A percentile compares a stretch with the other conserved stretches of the same genome.
Evolutionary conservation across 2,113 vertebrate genomes (phyloP).

Genomic region (Opisthocomus hoazin): DNA sequence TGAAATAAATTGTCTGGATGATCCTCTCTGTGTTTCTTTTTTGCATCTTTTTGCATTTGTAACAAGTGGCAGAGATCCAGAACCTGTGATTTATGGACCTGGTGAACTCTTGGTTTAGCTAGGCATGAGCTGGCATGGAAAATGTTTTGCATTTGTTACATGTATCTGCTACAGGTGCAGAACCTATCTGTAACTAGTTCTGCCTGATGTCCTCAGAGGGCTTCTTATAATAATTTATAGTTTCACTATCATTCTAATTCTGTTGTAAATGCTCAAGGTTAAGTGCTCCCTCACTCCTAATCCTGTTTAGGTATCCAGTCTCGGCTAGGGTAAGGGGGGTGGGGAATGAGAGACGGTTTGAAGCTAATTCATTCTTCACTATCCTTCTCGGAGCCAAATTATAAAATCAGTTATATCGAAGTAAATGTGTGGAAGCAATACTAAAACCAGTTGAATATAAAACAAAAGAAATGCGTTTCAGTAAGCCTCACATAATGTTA

Average conservation of each 20-base stretch:
- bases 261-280: constrained; percentile 28
- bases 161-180: constrained; percentile 10
- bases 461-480: neutral
- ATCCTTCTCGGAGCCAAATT: neutral
- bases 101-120: neutral
- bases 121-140: neutral
- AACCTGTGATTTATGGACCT: neutral
- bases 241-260: neutral
- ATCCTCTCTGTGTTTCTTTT: neutral
- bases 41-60: neutral
- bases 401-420: neutral
- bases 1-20: neutral
- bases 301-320: neutral
- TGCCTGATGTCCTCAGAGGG: neutral
- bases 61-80: neutral
- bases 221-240: constrained; percentile 43
- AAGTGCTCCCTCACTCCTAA: neutral
- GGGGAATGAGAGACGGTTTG: neutral
- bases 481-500: neutral
- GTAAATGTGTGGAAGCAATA: neutral
- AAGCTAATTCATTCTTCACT: neutral
- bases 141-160: neutral
- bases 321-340: neutral
- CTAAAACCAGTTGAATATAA: neutral
- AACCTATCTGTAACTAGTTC: neutral